Evolutionary conservation across 2,888 invertebrate genomes (phyloP), one percentile per base, ranked within the genome.

Genomic region (Corythucha ciliata): DNA sequence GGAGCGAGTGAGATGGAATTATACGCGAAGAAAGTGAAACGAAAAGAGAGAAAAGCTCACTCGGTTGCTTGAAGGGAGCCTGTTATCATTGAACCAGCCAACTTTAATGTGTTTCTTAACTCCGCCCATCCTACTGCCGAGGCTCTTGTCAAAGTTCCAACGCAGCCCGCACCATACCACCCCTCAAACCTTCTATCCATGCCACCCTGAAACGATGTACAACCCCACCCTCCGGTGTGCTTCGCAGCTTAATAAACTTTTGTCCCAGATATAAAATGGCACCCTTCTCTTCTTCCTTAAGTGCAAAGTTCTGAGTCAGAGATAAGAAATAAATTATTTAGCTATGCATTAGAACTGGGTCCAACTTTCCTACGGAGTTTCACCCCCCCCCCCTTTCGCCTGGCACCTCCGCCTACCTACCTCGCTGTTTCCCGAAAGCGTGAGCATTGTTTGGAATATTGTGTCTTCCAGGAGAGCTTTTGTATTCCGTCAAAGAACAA

Each of bases 71-170:
- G n/a, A n/a, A n/a, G 10, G 37, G 16, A 16, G 12, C 34, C 52
- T 52, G 48, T 52, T 52, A 52, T 52, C 52, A 52, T 48, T 52
- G 48, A 48, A 48, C 47, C 41, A 42, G 41, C 49, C 52, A 48
- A 52, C 52, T 52, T 52, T 51, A 51, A 51, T 51, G 51, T 51
- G 51, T 51, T 51, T 51, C 51, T 51, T 51, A 51, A 51, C 51
- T 50, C 45, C 37, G 46, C 49, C 53, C 49, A 42, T 37, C 49
- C 48, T n/a, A n/a, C 42, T 24, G 16, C 39, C 41, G 25, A 14
- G 18, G 18, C 49, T 42, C 49, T 41, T 49, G 49, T 49, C 49
- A 49, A 49, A 49, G 49, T 49, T 42, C 49, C 42, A 48, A 48
- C 48, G 12, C 29, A 40, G 12, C 49, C 49, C 20, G 8, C 32